phyloP scores from a whole-genome alignment of 2,113 vertebrate species.

The Alexandromys fortis region DNA sequence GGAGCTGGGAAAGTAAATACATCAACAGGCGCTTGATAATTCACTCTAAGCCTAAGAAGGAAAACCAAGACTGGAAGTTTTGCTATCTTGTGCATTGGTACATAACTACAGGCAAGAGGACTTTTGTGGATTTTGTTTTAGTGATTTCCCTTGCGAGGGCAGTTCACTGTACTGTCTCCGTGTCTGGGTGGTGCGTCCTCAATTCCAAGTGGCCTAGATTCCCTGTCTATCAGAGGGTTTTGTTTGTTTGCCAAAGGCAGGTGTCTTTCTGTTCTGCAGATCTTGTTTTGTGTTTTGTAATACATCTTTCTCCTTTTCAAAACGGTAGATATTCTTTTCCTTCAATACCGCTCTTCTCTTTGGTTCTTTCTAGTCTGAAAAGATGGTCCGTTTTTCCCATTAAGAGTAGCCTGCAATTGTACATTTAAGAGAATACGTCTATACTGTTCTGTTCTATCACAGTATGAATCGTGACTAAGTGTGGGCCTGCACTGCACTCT shows the following conservation, averaged over 20 bases:
- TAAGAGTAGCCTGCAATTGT: not conserved
- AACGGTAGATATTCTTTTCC: not conserved
- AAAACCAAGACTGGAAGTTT: not conserved
- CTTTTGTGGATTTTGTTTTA: not conserved
- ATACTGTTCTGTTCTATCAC: not conserved
- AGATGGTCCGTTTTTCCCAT: not conserved
- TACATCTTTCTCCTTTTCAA: not conserved
- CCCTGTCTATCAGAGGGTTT: not conserved
- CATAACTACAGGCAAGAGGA: constrained; percentile 10
- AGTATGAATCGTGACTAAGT: not conserved
- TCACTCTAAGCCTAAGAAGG: not conserved
- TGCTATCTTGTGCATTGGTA: constrained; percentile 24
- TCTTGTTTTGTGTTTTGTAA: not conserved
- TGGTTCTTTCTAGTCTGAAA: not conserved
- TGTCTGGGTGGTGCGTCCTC: not conserved
- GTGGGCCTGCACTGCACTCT: not conserved
- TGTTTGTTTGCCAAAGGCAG: not conserved
- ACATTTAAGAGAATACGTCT: not conserved
- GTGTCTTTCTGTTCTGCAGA: not conserved
- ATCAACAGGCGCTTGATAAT: constrained; percentile 7
- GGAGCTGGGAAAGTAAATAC: not conserved
- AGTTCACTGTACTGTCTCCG: not conserved
- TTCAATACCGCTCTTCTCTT: not conserved
- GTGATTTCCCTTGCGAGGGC: not conserved
- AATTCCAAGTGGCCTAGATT: constrained; percentile 24